These are phyloP conservation scores for Gerris buenoi DNA, from an alignment of 1,140 invertebrate genomes.

Conservation along the genomic window DNA sequence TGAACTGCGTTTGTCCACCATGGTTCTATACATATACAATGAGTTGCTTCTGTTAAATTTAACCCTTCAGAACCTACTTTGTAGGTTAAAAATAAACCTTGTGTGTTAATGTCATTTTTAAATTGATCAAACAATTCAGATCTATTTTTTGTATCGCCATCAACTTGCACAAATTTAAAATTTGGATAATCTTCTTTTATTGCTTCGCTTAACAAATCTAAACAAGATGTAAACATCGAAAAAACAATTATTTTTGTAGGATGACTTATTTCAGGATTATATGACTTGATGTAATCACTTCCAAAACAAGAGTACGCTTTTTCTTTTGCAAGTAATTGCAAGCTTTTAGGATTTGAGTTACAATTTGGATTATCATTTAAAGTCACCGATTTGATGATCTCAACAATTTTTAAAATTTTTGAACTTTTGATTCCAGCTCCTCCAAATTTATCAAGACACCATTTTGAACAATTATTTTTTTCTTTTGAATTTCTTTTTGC, in stretches of 20 bases:
- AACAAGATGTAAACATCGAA: not conserved
- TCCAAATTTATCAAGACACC: not conserved
- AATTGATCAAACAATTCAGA: not conserved
- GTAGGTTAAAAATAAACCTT: not conserved
- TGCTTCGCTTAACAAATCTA: not conserved
- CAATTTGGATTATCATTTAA: not conserved
- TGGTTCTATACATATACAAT: not conserved
- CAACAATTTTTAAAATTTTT: not conserved
- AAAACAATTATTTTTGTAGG: not conserved
- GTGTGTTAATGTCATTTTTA: not conserved
- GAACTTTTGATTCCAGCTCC: not conserved
- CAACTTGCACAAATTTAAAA: not conserved
- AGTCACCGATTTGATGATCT: not conserved
- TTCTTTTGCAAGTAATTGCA: not conserved
- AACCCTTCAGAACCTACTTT: not conserved
- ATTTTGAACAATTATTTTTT: not conserved
- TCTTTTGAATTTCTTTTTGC: not conserved
- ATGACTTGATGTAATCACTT: not conserved
- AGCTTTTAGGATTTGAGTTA: not conserved
- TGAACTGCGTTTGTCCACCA: not conserved
- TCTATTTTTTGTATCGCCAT: not conserved
- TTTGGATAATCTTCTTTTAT: not conserved
- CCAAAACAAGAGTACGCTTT: not conserved
- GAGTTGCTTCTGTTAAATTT: not conserved
- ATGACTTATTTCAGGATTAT: not conserved